Evolutionary conservation across 2,797 vertebrate genomes (phyloP), one percentile per base, ranked within the genome.

Genomic region (Halcyon chelicuti): DNA sequence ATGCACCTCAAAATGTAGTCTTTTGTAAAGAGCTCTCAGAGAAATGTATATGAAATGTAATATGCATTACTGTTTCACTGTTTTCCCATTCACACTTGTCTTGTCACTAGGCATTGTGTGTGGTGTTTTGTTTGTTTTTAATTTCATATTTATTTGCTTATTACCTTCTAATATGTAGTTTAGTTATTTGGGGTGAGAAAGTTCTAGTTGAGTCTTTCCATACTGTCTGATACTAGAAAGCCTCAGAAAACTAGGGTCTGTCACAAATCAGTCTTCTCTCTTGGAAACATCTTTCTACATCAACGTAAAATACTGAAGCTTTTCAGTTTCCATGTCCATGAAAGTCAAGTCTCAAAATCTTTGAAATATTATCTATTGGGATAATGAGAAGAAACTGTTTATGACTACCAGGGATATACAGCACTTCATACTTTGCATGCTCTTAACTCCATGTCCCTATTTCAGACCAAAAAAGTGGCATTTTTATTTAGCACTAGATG

Each of bases 1-100:
- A 75, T 3, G 4, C 15, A 23, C 6, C 14, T 80, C 35, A 72
- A 61, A 90, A 44, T 13, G 21, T 0, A 0, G 14, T 18, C 3
- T 61, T 40, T 60, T 72, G 14, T 57, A 22, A 80, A n/a, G 9
- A 74, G 2, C 4, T 79, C 25, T 66, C 39, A 70, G 15, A 71
- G 11, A 28, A 2, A 3, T 0, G 4, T n/a, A n/a, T n/a, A n/a
- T n/a, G n/a, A n/a, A n/a, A n/a, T n/a, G n/a, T n/a, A n/a, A n/a
- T n/a, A n/a, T n/a, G 31, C 28, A 8, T 39, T 39, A 46, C 31
- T 51, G 10, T n/a, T 16, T 57, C 3, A 28, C 4, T 62, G 19
- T 39, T 73, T 44, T 60, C 46, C 25, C 16, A 19, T 8, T 68
- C 7, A 31, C 2, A 33, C 8, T 58, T 47, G 7, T 33, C 47